Conservation (phyloP, 2,888 invertebrate species). For the Panopea generosa region DNA sequence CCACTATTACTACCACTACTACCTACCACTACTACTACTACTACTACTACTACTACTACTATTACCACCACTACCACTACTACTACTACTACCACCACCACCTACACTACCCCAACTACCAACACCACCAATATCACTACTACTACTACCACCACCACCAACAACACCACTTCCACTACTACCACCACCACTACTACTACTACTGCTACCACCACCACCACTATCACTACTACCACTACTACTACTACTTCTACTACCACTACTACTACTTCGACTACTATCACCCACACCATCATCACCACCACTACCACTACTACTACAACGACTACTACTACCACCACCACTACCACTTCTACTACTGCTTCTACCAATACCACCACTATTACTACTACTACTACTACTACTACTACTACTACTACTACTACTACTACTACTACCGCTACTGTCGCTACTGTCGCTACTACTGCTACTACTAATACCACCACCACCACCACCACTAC, state of each 20-base stretch:
- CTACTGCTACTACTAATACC: neutral
- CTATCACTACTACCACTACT: slow-evolving; percentile 29
- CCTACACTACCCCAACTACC: neutral
- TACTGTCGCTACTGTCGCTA: slow-evolving; percentile 3
- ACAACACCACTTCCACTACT: neutral
- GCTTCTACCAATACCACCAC: no score
- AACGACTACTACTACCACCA: slow-evolving; percentile 28
- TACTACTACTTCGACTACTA: slow-evolving; percentile 22
- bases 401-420: slow-evolving; percentile 35
- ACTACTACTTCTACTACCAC: slow-evolving; percentile 30
- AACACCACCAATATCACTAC: no score
- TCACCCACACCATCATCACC: neutral
- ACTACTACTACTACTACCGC: slow-evolving; percentile 31
- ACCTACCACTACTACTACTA: slow-evolving; percentile 13
- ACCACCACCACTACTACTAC: slow-evolving; percentile 5
- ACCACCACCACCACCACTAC: slow-evolving; percentile 12
- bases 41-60: slow-evolving; percentile 1
- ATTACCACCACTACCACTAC: no score
- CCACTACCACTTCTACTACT: slow-evolving; percentile 11
- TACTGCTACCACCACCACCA: slow-evolving; percentile 11
- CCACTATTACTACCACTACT: neutral
- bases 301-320: slow-evolving; percentile 23
- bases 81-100: neutral
- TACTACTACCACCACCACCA: neutral
- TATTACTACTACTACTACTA: slow-evolving; percentile 18